Evolutionary conservation across 2,888 invertebrate genomes (phyloP).

Genomic region (Hermaeophaga mercurialis): DNA sequence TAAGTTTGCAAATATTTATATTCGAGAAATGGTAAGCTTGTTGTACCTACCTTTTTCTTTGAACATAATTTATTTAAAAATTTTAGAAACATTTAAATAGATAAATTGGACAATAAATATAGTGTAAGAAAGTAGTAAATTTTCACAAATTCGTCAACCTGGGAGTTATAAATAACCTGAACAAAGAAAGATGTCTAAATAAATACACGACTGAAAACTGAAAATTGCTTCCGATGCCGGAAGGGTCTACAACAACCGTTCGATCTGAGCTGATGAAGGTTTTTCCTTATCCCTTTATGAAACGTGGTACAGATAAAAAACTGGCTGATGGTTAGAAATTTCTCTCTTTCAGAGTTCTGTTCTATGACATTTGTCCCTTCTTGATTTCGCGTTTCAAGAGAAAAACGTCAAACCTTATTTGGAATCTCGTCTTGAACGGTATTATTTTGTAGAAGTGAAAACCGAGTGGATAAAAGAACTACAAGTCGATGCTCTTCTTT

Average conservation of each 20-base stretch:
- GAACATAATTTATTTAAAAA: too few species aligned
- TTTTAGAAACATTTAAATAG: too few species aligned
- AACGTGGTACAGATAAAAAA: conserved; percentile 27
- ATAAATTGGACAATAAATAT: too few species aligned
- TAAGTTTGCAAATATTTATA: too few species aligned
- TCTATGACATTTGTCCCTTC: conserved; percentile 12
- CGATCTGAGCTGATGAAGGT: conserved; percentile 27
- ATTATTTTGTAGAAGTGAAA: conserved; percentile 4
- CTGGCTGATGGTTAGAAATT: conserved; percentile 18
- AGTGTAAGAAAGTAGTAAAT: too few species aligned
- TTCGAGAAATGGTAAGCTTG: too few species aligned
- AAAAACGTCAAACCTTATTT: conserved; percentile 15
- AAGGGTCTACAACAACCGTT: conserved; percentile 15
- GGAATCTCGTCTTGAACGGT: conserved; percentile 3
- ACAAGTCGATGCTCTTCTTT: neutral
- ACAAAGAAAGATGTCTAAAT: conserved; percentile 17
- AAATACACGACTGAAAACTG: conserved; percentile 7
- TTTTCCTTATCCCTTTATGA: conserved; percentile 25
- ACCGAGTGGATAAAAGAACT: neutral
- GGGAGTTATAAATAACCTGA: conserved; percentile 14
- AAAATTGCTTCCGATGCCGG: conserved; percentile 25
- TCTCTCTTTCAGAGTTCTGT: too few species aligned
- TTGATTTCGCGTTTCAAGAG: conserved; percentile 12
- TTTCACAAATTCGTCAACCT: neutral
- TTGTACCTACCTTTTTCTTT: too few species aligned